Conservation (phyloP, 1,140 invertebrate genomes). For the Solen grandis region DNA sequence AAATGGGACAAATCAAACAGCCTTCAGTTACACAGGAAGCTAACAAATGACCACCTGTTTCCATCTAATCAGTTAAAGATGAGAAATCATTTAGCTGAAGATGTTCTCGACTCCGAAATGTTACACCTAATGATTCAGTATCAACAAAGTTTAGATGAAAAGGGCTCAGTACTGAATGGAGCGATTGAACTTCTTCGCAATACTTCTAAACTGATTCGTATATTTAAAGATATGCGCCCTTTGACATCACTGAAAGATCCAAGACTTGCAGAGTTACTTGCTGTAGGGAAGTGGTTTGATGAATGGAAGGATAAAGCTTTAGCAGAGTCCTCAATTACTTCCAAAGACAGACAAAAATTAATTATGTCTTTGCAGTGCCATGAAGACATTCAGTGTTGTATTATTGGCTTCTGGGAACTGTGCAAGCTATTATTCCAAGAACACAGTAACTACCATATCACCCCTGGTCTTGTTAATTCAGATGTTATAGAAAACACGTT, state of each 20-base stretch:
- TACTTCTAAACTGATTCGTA: slow-evolving; percentile 19
- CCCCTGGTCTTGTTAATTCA: background rate
- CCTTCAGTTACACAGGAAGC: slow-evolving; percentile 1
- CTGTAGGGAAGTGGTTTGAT: background rate
- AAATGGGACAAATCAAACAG: slow-evolving; percentile 15
- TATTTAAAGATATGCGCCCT: slow-evolving; percentile 13
- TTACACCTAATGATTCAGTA: background rate
- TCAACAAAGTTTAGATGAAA: background rate
- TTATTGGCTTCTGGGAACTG: background rate
- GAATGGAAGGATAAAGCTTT: background rate
- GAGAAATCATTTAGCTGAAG: slow-evolving; percentile 24
- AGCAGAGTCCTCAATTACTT: background rate
- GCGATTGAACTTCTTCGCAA: slow-evolving; percentile 2
- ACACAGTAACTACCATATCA: background rate
- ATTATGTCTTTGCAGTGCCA: background rate
- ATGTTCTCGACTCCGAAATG: slow-evolving; percentile 28
- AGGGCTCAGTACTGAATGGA: slow-evolving; percentile 18
- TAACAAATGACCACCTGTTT: slow-evolving; percentile 7
- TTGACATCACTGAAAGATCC: background rate
- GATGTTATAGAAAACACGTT: slow-evolving; percentile 1
- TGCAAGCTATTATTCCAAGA: background rate
- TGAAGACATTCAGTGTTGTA: background rate
- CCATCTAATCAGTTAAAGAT: slow-evolving; percentile 6
- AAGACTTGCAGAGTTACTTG: background rate
- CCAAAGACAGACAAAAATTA: background rate